phyloP scores from a whole-genome alignment of 2,797 vertebrate species.

The Poecile montanus region DNA sequence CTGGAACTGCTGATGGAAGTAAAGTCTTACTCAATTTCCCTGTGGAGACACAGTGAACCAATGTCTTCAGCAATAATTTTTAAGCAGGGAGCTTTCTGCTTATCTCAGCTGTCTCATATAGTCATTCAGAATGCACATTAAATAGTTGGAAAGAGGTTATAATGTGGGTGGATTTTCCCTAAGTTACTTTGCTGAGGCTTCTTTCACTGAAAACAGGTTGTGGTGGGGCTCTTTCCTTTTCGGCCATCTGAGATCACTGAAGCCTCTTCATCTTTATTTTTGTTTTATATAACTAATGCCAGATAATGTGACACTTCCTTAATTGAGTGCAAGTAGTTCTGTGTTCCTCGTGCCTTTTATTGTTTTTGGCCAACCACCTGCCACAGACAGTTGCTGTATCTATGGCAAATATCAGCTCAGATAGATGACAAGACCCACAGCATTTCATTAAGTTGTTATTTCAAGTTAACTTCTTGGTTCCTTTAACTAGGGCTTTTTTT shows the following conservation, averaged over 20 bases:
- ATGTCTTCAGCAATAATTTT: constrained; percentile 51
- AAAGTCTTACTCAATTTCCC: constrained; percentile 53
- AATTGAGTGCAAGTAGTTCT: neutral
- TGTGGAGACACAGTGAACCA: constrained; percentile 18
- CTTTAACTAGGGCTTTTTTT: neutral
- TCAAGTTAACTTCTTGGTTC: neutral
- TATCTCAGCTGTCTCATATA: constrained; percentile 45
- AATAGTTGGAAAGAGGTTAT: constrained; percentile 40
- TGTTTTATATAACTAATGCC: neutral
- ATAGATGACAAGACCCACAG: neutral
- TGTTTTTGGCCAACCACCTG: neutral
- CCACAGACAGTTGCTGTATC: neutral
- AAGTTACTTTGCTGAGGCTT: neutral
- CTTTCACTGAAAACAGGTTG: neutral
- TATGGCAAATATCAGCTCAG: neutral
- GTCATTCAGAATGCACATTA: constrained; percentile 48
- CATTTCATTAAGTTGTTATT: neutral
- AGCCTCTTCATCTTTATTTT: neutral
- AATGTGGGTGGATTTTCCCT: constrained; percentile 23
- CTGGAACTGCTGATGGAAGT: constrained; percentile 65
- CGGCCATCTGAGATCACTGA: neutral
- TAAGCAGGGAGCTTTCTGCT: constrained; percentile 62
- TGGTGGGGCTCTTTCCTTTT: neutral
- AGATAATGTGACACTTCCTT: constrained; percentile 13
- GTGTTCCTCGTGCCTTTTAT: neutral